Percentiles rank a stretch among this genome's conserved stretches.
phyloP scores from a whole-genome alignment of 1,140 invertebrate species.

The Heliconius melpomene region DNA sequence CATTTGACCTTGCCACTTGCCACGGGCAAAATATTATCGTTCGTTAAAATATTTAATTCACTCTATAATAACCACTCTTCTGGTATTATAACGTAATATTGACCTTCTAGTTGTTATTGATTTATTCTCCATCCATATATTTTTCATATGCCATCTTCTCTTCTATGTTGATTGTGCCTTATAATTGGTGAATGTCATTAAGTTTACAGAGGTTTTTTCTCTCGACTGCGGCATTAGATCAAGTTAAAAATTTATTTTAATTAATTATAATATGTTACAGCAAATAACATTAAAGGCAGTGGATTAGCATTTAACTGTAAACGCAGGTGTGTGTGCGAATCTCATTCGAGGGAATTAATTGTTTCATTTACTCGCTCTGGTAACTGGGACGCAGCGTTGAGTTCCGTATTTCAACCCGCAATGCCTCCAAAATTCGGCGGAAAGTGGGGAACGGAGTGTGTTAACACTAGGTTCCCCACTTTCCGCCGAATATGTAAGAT shows the following conservation, averaged over 20 bases:
- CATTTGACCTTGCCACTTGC: slow-evolving; percentile 8
- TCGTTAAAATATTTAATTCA: slow-evolving; percentile 19
- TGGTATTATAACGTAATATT: slow-evolving; percentile 11
- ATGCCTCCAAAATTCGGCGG: no score
- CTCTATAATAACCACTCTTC: neutral
- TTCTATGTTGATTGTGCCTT: neutral
- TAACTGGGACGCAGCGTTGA: no score
- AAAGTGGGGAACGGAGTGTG: no score
- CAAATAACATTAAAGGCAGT: neutral
- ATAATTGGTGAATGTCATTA: slow-evolving; percentile 3
- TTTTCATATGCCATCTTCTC: neutral
- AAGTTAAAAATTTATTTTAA: slow-evolving; percentile 1
- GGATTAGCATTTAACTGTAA: no score
- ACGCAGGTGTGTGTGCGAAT: no score
- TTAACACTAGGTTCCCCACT: no score
- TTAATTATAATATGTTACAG: neutral
- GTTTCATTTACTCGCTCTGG: no score
- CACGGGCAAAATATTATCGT: neutral
- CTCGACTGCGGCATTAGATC: neutral
- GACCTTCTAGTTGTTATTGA: slow-evolving; percentile 5
- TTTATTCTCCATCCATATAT: neutral
- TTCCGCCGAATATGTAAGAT: no score
- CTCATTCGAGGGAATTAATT: no score
- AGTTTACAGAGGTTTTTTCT: neutral
- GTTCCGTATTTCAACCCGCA: no score